Base-by-base conservation (phyloP, 1,140 invertebrate species). In the Oedothorax gibbosus region DNA sequence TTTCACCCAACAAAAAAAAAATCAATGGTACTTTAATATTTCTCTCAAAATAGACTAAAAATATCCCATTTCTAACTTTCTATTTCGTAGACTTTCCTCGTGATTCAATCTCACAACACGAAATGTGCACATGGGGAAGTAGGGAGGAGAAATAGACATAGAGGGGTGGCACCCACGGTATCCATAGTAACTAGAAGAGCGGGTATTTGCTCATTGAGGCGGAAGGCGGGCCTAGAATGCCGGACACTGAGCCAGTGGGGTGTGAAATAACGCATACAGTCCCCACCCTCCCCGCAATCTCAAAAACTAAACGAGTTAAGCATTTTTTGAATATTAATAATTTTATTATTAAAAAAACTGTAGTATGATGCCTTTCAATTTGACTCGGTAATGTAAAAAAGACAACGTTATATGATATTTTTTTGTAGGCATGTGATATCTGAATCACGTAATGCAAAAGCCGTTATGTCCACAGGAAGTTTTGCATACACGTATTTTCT, bases 201-300 rank as follows among this genome's bases (percentile, higher is more conserved):
- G 73, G 73, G 83, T 72, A 85, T 85, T 85, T 85, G 83, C 83
- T 78, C 83, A 85, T n/a, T 78, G 83, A 85, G 71, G 83, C 83
- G 75, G 75, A 85, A 85, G 83, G 83, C 83, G 83, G 83, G 77
- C 73, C 83, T 85, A 85, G 81, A 84, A 84, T 53, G 81, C 81
- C 57, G 81, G 81, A 84, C 81, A 84, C 18, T 76, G 81, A 76
- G 72, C 81, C 81, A 84, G 35, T 84, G 69, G 81, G 81, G 81
- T 84, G 81, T 84, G 81, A 84, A 84, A 84, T 84, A 84, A 84
- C 69, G 72, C 81, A 69, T 84, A 84, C 81, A 14, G 62, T 66
- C 56, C 35, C 35, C 35, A 2, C 35, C 72, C 72, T 57, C 81
- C 50, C 60, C n/a, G 18, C 20, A 60, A 69, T 57, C 64, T 71